Percentiles rank a stretch among this genome's conserved stretches.
Conservation (phyloP, 1,140 invertebrate species). For the Araneus ventricosus region DNA sequence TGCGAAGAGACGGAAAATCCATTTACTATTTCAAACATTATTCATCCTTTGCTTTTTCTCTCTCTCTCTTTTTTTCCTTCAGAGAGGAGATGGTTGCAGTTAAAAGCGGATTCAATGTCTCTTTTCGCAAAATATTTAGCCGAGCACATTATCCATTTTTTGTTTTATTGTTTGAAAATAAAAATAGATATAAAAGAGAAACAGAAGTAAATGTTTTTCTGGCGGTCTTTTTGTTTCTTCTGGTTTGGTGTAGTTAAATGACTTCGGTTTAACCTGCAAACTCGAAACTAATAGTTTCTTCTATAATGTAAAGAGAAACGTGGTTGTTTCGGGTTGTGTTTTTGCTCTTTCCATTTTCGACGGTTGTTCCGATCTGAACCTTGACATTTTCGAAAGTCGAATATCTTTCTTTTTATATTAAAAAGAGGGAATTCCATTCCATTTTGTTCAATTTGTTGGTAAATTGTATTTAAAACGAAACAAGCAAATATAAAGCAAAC, state of each 20-base stretch:
- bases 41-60: neutral
- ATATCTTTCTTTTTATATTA: neutral
- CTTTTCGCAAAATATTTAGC: neutral
- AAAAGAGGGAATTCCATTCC: neutral
- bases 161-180: neutral
- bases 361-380: neutral
- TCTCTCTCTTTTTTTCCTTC: too few species aligned
- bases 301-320: neutral
- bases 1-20: neutral
- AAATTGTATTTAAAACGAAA: too few species aligned
- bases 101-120: slow-evolving; percentile 6
- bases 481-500: too few species aligned
- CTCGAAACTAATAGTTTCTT: neutral
- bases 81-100: neutral
- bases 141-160: neutral
- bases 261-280: neutral
- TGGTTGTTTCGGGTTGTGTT: neutral
- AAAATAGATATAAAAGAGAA: neutral
- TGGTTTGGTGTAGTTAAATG: neutral
- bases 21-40: slow-evolving; percentile 14
- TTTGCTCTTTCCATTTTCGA: neutral
- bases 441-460: too few species aligned
- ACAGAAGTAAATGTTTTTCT: neutral
- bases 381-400: too few species aligned
- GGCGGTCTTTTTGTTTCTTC: neutral